Base-by-base conservation (phyloP, 2,888 invertebrate species). In the Nemoura dubitans region DNA sequence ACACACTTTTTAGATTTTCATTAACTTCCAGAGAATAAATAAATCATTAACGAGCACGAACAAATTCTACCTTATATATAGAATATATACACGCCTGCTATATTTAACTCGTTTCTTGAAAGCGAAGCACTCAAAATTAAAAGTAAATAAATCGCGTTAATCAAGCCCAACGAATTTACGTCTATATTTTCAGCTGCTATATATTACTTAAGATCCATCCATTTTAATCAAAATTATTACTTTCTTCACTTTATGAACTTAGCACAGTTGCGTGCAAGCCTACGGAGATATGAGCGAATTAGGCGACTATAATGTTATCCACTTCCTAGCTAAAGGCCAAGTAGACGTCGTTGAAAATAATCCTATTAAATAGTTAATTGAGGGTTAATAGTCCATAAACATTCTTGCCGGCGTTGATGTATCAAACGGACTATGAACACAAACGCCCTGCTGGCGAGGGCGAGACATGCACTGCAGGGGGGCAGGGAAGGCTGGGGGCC, bases 331-430 rank as follows among this genome's bases (percentile, higher is more conserved):
- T 36, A 36, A 36, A 36, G 59, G 59, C 59, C 14, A 59, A 59
- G 78, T 28, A 78, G 28, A 78, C 78, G 26, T 78, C 28, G 26
- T 78, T 59, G 78, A 27, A 78, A 78, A 78, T 78, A 78, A 78
- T 78, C 78, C 78, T 78, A 78, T 78, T 78, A 78, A 28, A 78
- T 78, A 78, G 26, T 78, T 78, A 78, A 78, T 78, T 78, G n/a
- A 78, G 78, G 28, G 26, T 78, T 78, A 78, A 78, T 78, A 78
- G 28, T 28, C 78, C 78, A 27, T 28, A 78, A 78, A 78, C 28
- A 26, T 59, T 59, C 59, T 59, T 21, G 21, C 16, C 59, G 59
- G 59, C 59, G 59, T 59, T 59, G 59, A 59, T 59, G 59, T 21
- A 7, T 59, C 59, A 7, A 59, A 59, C 3, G 59, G 59, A 21